Evolutionary conservation across 2,888 invertebrate species (phyloP), one percentile per base, ranked within the genome.

Genomic region (Tetranychus piercei): DNA sequence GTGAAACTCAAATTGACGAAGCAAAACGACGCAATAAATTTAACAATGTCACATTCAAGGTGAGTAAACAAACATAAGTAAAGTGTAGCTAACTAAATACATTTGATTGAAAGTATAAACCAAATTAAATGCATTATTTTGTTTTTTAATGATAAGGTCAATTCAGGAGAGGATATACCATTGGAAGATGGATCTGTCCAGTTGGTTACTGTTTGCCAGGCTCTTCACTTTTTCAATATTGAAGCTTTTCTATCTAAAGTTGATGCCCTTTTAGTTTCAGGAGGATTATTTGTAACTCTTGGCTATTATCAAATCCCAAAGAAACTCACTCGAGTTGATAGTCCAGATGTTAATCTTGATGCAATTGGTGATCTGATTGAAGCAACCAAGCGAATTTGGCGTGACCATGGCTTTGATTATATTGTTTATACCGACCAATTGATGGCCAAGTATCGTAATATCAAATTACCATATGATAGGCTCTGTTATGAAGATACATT

Each of bases 161-260:
- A 15, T 55, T 55, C 55, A 15, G 55, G 55, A 0, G 84, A 84
- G 77, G 77, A 79, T 15, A 78, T 84, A 72, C 79, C 81, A 15
- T 80, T 81, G 74, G 76, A 76, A 18, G 78, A 80, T 71, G 74
- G 76, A 7, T 80, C 80, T 6, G 80, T 80, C 1, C 82, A 84
- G 67, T 78, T 85, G 70, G 79, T 85, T 3, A 84, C 83, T 3
- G 80, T 82, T 1, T 81, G 82, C 2, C 83, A 83, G 74, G 82
- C 83, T 9, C 79, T 82, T 71, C 85, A 85, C 77, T 85, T 84
- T 84, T 81, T 85, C 77, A 81, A 84, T 75, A 73, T 81, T 45
- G 80, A 81, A 7, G 80, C 79, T 75, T 84, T 85, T 76, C 84
- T 82, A 77, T 73, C 78, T 4, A 84, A 85, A 79, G 82, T 80